Evolutionary conservation across 2,888 invertebrate species (phyloP), one percentile per base, ranked within the genome.

Genomic region (Leptopilina myrica): DNA sequence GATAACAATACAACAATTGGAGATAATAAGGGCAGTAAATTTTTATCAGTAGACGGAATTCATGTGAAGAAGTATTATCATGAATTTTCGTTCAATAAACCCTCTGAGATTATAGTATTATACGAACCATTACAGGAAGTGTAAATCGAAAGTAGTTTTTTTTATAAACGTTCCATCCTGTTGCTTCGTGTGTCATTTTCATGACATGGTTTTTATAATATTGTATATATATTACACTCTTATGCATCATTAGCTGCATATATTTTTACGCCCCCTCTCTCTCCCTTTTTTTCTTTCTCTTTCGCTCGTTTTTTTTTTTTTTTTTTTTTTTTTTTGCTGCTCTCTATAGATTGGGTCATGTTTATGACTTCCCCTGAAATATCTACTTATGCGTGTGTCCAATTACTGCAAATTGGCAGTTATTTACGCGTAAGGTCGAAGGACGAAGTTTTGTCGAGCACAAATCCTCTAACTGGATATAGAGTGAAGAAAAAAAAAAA

Each of bases 361-460:
- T 73, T 73, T 56, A 73, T 8, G 73, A 73, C 33, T 33, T 40
- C 73, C 40, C 56, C n/a, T 53, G 2, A 33, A 73, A 56, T 14
- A 73, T 56, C 73, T n/a, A 73, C 56, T 73, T 73, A 56, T 73
- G 7, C 7, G 26, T 73, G 33, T 14, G 5, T 11, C 56, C 73
- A 73, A 73, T 73, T 73, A 73, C 53, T 33, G 14, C 53, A 73
- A 73, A 73, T 73, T 56, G 40, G 56, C 33, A 33, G 73, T 53
- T 56, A 73, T 73, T 73, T 73, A 56, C 73, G 53, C n/a, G 73
- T 33, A 5, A 56, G n/a, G 33, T 5, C 33, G 43, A 43, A 43
- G 56, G 26, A 20, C 26, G 15, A 69, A 53, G 12, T 6, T 56
- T 73, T n/a, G 33, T 33, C 56, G n/a, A 53, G n/a, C 26, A 73